Percentiles rank a stretch among this genome's conserved stretches.
phyloP scores from a whole-genome alignment of 2,113 vertebrate genomes.

The Piliocolobus tephrosceles region DNA sequence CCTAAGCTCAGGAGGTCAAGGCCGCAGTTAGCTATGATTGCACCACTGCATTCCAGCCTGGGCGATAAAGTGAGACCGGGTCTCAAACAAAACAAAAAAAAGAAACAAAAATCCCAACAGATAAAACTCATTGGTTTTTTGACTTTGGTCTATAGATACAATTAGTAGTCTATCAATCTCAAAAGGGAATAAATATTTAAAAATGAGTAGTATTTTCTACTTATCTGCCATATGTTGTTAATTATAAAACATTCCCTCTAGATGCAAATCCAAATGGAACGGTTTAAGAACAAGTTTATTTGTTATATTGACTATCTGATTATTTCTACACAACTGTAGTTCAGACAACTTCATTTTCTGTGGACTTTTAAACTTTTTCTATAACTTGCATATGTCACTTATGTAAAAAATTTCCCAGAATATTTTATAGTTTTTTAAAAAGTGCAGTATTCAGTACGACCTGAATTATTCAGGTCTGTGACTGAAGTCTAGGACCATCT shows the following conservation, averaged over 20 bases:
- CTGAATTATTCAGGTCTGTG: constrained; percentile 58
- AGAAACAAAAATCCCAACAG: too few relatives aligned
- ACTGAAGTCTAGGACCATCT: constrained; percentile 61
- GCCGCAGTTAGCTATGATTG: too few relatives aligned
- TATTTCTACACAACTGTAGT: background rate
- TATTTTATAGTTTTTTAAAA: constrained; percentile 41
- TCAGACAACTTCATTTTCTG: background rate
- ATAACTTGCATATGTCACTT: background rate
- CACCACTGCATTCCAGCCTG: too few relatives aligned
- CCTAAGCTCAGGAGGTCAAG: too few relatives aligned
- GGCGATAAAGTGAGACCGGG: too few relatives aligned
- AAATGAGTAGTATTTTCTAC: constrained; percentile 8
- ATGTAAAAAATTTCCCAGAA: constrained; percentile 31
- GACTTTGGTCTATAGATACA: background rate
- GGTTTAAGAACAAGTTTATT: background rate
- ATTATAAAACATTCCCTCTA: constrained; percentile 1
- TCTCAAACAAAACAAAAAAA: too few relatives aligned
- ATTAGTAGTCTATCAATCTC: background rate
- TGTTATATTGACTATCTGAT: background rate
- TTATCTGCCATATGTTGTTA: background rate
- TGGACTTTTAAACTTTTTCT: background rate
- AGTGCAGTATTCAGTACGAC: constrained; percentile 44
- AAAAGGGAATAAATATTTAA: background rate
- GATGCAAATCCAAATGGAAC: background rate
- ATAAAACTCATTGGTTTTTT: background rate